phyloP scores from a whole-genome alignment of 23 tunicate species.

The Ciona savignyi region DNA sequence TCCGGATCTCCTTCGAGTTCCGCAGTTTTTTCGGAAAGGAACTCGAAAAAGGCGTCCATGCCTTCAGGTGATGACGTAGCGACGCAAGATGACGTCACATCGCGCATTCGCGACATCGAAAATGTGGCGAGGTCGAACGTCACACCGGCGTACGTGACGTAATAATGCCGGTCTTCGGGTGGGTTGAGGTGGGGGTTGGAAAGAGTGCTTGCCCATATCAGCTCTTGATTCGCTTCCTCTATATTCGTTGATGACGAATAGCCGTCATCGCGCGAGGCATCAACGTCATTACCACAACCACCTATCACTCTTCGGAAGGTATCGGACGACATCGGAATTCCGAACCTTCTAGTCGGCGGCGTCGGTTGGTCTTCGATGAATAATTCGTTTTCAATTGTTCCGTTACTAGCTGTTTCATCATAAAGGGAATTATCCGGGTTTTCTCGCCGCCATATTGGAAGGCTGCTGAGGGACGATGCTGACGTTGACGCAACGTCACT shows the following conservation, averaged over 20 bases:
- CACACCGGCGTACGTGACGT: slow-evolving; percentile 44
- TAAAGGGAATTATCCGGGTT: background rate
- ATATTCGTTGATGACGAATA: slow-evolving; percentile 35
- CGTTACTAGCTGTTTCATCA: background rate
- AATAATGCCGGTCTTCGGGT: slow-evolving; percentile 19
- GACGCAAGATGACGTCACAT: slow-evolving; percentile 28
- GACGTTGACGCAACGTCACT: background rate
- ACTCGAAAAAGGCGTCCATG: slow-evolving; percentile 59
- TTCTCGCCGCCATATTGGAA: slow-evolving; percentile 15
- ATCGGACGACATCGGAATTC: slow-evolving; percentile 59
- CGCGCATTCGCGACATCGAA: slow-evolving; percentile 49
- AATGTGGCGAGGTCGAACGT: slow-evolving; percentile 59
- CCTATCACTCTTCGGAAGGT: background rate
- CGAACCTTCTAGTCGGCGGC: slow-evolving; percentile 1
- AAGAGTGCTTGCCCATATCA: background rate
- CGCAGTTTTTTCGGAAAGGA: slow-evolving; percentile 22
- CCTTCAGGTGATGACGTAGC: slow-evolving; percentile 29
- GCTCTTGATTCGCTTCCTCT: background rate
- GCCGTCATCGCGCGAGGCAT: slow-evolving; percentile 47
- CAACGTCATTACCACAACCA: background rate
- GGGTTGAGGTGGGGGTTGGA: background rate
- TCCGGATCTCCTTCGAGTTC: slow-evolving; percentile 32
- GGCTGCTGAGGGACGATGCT: slow-evolving; percentile 2
- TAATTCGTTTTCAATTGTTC: slow-evolving; percentile 1
- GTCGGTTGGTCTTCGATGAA: background rate